Evolutionary conservation across 2,888 invertebrate species (phyloP).

Genomic region (Craniophora ligustri): DNA sequence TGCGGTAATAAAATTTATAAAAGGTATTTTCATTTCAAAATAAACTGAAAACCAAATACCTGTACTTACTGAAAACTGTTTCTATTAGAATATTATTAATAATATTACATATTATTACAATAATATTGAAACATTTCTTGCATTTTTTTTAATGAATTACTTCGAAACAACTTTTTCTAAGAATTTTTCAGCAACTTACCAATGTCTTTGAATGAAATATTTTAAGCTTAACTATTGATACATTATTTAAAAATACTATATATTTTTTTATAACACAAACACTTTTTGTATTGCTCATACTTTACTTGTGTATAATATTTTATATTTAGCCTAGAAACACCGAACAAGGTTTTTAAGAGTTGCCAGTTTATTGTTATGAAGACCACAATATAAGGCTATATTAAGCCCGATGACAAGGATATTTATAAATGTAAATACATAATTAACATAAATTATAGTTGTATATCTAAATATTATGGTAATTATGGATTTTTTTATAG

Average conservation of each 20-base stretch:
- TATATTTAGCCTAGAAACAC: conserved; percentile 40
- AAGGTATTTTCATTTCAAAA: too few relatives aligned
- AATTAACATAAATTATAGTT: conserved; percentile 60
- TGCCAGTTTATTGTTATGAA: conserved; percentile 53
- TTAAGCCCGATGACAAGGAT: conserved; percentile 56
- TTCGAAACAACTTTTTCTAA: background rate
- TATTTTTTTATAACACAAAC: too few relatives aligned
- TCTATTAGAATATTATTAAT: too few relatives aligned
- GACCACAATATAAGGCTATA: conserved; percentile 36
- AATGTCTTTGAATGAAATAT: conserved; percentile 25
- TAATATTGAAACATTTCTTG: background rate
- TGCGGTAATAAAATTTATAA: background rate
- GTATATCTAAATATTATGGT: conserved; percentile 62
- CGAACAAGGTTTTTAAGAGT: conserved; percentile 19
- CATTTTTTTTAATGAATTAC: conserved; percentile 2
- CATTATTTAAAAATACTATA: conserved; percentile 21
- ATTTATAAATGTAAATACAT: conserved; percentile 35
- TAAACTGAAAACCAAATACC: too few relatives aligned
- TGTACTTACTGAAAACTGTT: background rate
- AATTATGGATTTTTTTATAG: conserved; percentile 62
- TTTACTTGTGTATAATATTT: conserved; percentile 19
- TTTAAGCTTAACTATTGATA: conserved; percentile 31
- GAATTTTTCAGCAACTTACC: conserved; percentile 7
- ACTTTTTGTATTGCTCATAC: conserved; percentile 12
- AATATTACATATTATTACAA: background rate